These are phyloP conservation scores for Habrosyne pyritoides DNA, from an alignment of 2,888 invertebrate genomes.

Conservation along the genomic window DNA sequence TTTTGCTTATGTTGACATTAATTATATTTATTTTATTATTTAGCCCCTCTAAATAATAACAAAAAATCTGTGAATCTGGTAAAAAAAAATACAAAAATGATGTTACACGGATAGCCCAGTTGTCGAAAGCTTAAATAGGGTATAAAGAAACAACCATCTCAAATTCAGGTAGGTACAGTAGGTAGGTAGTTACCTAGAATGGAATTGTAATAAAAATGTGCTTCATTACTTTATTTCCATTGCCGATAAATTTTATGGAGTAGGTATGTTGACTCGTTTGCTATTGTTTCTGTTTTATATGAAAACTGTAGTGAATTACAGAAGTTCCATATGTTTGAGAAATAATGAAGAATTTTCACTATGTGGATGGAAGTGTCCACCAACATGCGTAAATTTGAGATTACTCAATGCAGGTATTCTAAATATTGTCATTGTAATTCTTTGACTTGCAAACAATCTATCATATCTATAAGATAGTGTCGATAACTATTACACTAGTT, in stretches of 20 bases:
- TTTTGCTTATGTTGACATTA: too few relatives aligned
- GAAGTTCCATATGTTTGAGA: constrained; percentile 57
- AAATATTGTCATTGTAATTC: constrained; percentile 12
- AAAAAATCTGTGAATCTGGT: too few relatives aligned
- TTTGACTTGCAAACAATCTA: too few relatives aligned
- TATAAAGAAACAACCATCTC: background rate
- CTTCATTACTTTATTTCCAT: background rate
- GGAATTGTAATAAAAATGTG: background rate
- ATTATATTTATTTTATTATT: too few relatives aligned
- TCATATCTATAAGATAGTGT: too few relatives aligned
- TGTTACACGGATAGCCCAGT: too few relatives aligned
- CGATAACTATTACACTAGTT: too few relatives aligned
- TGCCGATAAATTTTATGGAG: background rate
- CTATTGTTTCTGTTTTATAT: constrained; percentile 17
- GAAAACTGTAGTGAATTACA: constrained; percentile 31
- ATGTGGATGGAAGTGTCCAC: constrained; percentile 70
- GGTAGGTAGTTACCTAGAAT: background rate
- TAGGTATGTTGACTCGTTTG: background rate
- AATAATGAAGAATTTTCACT: constrained; percentile 66
- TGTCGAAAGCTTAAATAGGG: too few relatives aligned
- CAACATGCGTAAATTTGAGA: constrained; percentile 69
- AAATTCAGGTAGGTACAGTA: background rate
- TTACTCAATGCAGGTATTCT: constrained; percentile 42
- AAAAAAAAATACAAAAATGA: too few relatives aligned
- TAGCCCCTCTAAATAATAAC: too few relatives aligned